Conservation (phyloP, 2,888 invertebrate genomes). For the Pogonocherus hispidulus region DNA sequence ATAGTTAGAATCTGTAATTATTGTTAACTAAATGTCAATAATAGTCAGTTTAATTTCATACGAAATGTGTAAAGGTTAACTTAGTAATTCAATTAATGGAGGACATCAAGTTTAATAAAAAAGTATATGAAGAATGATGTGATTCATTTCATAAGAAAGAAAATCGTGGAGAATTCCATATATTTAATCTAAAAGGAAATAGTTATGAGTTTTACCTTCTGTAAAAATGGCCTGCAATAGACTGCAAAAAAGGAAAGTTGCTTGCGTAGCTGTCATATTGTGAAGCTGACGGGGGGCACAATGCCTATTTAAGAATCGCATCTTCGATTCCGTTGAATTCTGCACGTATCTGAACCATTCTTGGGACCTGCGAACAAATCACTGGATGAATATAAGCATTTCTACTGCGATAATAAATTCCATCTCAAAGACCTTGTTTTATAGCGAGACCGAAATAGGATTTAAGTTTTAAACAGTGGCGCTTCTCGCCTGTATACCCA, state of each 20-base stretch:
- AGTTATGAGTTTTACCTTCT: constrained; percentile 61
- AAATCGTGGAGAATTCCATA: constrained; percentile 18
- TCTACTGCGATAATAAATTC: constrained; percentile 54
- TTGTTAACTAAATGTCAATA: too few relatives aligned
- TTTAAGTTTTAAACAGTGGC: constrained; percentile 51
- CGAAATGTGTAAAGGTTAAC: not conserved
- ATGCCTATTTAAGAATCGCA: constrained; percentile 64
- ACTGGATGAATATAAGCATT: constrained; percentile 52
- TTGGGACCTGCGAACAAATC: constrained; percentile 63
- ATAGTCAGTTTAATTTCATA: too few relatives aligned
- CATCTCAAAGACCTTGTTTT: constrained; percentile 52
- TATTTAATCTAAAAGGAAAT: constrained; percentile 45
- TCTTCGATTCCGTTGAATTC: constrained; percentile 62
- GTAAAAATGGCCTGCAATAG: constrained; percentile 61
- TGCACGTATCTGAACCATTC: constrained; percentile 64
- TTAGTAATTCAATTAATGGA: not conserved
- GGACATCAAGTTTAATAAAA: not conserved
- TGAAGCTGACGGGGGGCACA: constrained; percentile 59
- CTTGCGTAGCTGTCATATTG: constrained; percentile 63
- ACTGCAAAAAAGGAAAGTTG: constrained; percentile 62
- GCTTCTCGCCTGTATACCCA: constrained; percentile 54
- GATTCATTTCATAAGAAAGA: constrained; percentile 5
- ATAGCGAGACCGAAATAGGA: constrained; percentile 50
- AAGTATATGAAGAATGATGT: not conserved
- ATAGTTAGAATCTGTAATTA: too few relatives aligned